Base-by-base conservation (phyloP, 30 jellyfish, hydroid and myxozoan species). In the Rhopilema esculentum region DNA sequence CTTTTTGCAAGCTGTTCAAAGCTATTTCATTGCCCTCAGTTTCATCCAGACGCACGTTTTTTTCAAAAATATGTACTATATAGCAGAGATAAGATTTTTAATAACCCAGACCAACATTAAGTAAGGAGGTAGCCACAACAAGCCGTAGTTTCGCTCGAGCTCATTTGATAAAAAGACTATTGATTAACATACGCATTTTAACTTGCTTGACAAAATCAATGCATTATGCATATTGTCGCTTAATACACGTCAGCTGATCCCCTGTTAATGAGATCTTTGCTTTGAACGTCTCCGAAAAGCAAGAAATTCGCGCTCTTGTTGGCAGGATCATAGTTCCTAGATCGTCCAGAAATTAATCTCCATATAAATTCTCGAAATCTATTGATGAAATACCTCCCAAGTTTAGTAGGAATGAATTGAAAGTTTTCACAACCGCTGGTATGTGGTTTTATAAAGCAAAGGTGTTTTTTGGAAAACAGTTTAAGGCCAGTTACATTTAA, bases 281-380 rank as follows among this genome's bases (percentile, higher is more conserved):
- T 73, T 73, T 73, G 84, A 73, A 73, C 51, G 32, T 31, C 69
- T 28, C 84, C 84, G 84, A 73, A 73, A 73, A 33, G 84, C 27
- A 64, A 31, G 51, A 73, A 18, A 30, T 73, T 73, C 48, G 21
- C 4, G 84, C 49, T 32, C 69, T 73, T 73, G 40, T 33, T 73
- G 71, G 84, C 49, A 40, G 12, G 12, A 12, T 40, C 57, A 40
- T 12, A 40, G n/a, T 40, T 40, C 57, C 57, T 12, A 40, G 57
- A 40, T 12, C 57, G 6, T 40, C 57, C 6, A 40, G 57, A 12
- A 40, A 2, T n/a, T n/a, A n/a, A n/a, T n/a, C n/a, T n/a, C n/a
- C n/a, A n/a, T n/a, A n/a, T n/a, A n/a, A n/a, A n/a, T n/a, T n/a
- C n/a, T n/a, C n/a, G n/a, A n/a, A n/a, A n/a, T n/a, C n/a, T n/a